Conservation (phyloP, 2,797 vertebrate species). For the Enteromius radiatus region DNA sequence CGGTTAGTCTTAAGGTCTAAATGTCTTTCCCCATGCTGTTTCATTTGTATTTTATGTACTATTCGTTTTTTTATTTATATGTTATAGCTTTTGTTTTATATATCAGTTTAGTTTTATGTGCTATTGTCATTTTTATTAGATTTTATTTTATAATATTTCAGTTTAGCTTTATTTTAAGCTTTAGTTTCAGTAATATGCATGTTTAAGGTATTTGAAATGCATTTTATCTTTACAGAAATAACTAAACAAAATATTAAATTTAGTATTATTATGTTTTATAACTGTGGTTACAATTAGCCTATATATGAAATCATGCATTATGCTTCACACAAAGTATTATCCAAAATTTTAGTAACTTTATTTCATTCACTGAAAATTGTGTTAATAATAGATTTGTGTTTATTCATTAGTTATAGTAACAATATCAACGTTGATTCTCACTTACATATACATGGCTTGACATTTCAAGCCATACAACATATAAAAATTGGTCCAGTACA, state of each 20-base stretch:
- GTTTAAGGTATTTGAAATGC: not conserved
- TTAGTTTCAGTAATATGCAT: not conserved
- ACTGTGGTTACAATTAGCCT: not conserved
- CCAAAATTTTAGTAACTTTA: not conserved
- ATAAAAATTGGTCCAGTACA: not conserved
- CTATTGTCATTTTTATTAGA: not conserved
- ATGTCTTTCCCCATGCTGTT: not conserved
- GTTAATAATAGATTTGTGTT: not conserved
- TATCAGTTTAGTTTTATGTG: not conserved
- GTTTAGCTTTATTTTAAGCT: not conserved
- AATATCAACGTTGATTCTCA: not conserved
- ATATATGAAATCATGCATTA: not conserved
- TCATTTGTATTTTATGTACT: not conserved
- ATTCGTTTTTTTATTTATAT: not conserved
- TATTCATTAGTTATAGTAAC: not conserved
- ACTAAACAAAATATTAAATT: not conserved
- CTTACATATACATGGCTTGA: not conserved
- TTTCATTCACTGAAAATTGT: not conserved
- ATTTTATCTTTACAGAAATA: not conserved
- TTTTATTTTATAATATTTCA: not conserved
- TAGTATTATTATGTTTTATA: not conserved
- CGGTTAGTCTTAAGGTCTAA: slow-evolving; percentile 71
- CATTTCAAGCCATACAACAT: slow-evolving; percentile 9
- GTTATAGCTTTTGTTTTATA: not conserved
- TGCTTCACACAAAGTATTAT: not conserved